Conservation (phyloP, 2,113 vertebrate genomes). For the Nematolebias whitei region DNA sequence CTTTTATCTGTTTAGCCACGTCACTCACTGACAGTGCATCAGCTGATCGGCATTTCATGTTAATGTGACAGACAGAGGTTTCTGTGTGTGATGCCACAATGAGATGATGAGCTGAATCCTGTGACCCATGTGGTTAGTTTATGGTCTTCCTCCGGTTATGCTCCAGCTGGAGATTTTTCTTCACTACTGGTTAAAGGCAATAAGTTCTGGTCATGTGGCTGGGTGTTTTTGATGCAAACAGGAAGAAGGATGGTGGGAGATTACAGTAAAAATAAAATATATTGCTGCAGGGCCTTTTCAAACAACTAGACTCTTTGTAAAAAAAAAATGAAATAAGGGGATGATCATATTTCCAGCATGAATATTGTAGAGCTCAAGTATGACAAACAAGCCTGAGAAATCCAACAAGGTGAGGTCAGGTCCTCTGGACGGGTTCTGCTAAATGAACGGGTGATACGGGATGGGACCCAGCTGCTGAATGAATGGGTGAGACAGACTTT, state of each 20-base stretch:
- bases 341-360: neutral
- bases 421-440: too few species aligned
- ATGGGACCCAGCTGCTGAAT: too few species aligned
- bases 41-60: constrained; percentile 58
- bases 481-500: too few species aligned
- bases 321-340: neutral
- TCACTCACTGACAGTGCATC: constrained; percentile 32
- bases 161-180: constrained; percentile 40
- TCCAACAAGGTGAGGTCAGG: too few species aligned
- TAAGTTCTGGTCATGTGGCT: constrained; percentile 56
- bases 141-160: constrained; percentile 48
- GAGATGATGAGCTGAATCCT: constrained; percentile 56
- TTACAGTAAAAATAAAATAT: constrained; percentile 6
- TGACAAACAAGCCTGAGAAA: neutral
- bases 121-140: constrained; percentile 58
- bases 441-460: too few species aligned
- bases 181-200: constrained; percentile 42
- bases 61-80: constrained; percentile 50
- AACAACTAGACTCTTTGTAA: neutral
- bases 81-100: constrained; percentile 55
- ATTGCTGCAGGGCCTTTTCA: constrained; percentile 5
- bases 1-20: constrained; percentile 31
- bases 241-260: neutral
- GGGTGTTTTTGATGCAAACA: constrained; percentile 14
- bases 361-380: neutral